Evolutionary conservation across 2,797 vertebrate genomes (phyloP).

Genomic region (Notamacropus eugenii): DNA sequence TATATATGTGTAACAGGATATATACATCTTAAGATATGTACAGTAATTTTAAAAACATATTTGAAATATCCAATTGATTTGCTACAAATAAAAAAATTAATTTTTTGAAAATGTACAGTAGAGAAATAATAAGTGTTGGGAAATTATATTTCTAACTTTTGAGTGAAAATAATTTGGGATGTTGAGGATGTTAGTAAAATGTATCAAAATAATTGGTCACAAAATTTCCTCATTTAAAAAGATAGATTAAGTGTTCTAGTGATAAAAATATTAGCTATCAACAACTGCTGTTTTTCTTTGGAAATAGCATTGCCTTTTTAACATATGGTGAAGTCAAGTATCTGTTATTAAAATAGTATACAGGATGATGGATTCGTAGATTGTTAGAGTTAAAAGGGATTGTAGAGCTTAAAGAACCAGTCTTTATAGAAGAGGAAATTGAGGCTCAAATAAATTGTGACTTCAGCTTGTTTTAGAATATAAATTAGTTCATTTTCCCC

Average conservation of each 20-base stretch:
- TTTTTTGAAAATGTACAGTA: slow-evolving; percentile 20
- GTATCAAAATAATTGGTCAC: neutral
- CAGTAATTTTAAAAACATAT: slow-evolving; percentile 16
- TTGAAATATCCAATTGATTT: neutral
- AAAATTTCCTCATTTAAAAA: neutral
- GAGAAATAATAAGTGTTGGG: neutral
- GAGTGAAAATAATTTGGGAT: neutral
- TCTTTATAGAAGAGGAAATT: neutral
- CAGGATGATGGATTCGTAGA: neutral
- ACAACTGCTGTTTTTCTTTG: slow-evolving; percentile 2
- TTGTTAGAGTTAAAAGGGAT: neutral
- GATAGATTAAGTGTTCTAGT: neutral
- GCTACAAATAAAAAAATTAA: slow-evolving; percentile 2
- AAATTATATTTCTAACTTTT: slow-evolving; percentile 23
- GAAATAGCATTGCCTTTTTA: slow-evolving; percentile 38
- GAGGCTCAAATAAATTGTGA: neutral
- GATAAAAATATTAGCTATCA: slow-evolving; percentile 11
- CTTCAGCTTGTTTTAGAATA: neutral
- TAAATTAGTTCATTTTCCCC: slow-evolving; percentile 12
- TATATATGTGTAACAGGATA: too few species aligned
- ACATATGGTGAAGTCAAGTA: slow-evolving; percentile 6
- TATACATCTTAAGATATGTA: slow-evolving; percentile 31
- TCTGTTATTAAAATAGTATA: slow-evolving; percentile 1
- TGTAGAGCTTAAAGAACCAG: neutral
- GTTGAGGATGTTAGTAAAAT: neutral